A percentile compares a stretch with the other conserved stretches of the same genome.
These are phyloP conservation scores for Lota lota DNA, from an alignment of 2,113 vertebrate genomes.

Conservation along the genomic window DNA sequence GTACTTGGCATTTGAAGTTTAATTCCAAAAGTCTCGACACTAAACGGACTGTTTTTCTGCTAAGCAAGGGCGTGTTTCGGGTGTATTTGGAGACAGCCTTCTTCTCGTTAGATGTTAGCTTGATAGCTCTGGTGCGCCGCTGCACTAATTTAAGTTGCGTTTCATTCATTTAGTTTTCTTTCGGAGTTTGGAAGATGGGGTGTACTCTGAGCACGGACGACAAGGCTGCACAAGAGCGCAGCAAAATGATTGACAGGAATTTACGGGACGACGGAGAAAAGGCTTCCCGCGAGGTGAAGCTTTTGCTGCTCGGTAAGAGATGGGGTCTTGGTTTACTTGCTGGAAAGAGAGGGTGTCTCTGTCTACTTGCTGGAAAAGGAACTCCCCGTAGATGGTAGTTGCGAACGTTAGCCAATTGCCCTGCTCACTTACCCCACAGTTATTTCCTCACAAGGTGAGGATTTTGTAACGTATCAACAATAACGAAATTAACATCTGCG, in stretches of 20 bases:
- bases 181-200: conserved; percentile 78
- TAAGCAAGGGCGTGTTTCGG: conserved; percentile 63
- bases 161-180: conserved; percentile 22
- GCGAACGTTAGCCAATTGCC: no score
- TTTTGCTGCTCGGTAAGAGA: conserved; percentile 89
- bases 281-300: conserved; percentile 93
- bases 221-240: conserved; percentile 94
- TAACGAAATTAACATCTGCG: no score
- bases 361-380: not conserved
- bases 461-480: no score
- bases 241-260: conserved; percentile 97
- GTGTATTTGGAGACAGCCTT: conserved; percentile 32
- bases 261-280: conserved; percentile 95
- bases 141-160: conserved; percentile 38
- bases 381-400: no score
- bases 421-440: no score
- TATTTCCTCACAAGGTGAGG: no score
- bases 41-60: conserved; percentile 2
- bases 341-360: not conserved
- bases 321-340: conserved; percentile 18
- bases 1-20: not conserved
- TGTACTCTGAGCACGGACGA: conserved; percentile 95
- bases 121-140: conserved; percentile 60
- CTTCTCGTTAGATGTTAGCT: conserved; percentile 62
- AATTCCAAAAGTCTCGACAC: not conserved